phyloP scores from a whole-genome alignment of 2,888 invertebrate species.

The Dryadula phaetusa region DNA sequence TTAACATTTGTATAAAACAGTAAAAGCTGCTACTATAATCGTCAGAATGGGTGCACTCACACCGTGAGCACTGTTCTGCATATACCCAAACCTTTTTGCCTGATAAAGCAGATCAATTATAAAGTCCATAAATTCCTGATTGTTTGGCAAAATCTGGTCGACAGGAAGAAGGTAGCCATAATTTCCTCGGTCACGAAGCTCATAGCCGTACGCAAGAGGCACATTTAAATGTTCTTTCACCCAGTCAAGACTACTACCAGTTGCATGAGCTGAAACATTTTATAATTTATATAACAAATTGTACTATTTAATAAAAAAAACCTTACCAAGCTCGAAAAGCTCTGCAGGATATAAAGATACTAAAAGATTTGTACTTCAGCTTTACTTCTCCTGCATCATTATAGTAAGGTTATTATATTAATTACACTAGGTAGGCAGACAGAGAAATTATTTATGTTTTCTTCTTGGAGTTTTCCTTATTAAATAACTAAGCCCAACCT shows the following conservation, averaged over 20 bases:
- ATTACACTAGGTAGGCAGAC: too few species aligned
- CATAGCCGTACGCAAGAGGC: slow-evolving; percentile 88
- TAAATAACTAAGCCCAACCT: too few species aligned
- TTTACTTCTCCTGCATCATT: too few species aligned
- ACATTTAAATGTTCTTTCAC: slow-evolving; percentile 86
- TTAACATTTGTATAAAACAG: slow-evolving; percentile 13
- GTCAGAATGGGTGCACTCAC: slow-evolving; percentile 8
- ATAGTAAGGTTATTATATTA: too few species aligned
- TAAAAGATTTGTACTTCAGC: too few species aligned
- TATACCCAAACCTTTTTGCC: slow-evolving; percentile 66
- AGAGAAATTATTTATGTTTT: too few species aligned
- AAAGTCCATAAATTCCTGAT: slow-evolving; percentile 84
- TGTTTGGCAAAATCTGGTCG: slow-evolving; percentile 86
- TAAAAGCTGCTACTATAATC: slow-evolving; percentile 10
- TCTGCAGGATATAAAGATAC: too few species aligned
- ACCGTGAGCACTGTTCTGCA: slow-evolving; percentile 52
- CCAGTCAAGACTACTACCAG: slow-evolving; percentile 90
- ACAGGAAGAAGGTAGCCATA: slow-evolving; percentile 89
- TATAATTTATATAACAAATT: too few species aligned
- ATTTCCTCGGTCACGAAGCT: slow-evolving; percentile 87
- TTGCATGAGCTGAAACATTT: slow-evolving; percentile 81
- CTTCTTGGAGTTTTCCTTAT: too few species aligned
- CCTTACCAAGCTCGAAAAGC: too few species aligned
- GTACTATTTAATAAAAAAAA: too few species aligned
- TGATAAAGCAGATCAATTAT: slow-evolving; percentile 67